phyloP scores from a whole-genome alignment of 1,140 invertebrate species.

The Listronotus oregonensis region DNA sequence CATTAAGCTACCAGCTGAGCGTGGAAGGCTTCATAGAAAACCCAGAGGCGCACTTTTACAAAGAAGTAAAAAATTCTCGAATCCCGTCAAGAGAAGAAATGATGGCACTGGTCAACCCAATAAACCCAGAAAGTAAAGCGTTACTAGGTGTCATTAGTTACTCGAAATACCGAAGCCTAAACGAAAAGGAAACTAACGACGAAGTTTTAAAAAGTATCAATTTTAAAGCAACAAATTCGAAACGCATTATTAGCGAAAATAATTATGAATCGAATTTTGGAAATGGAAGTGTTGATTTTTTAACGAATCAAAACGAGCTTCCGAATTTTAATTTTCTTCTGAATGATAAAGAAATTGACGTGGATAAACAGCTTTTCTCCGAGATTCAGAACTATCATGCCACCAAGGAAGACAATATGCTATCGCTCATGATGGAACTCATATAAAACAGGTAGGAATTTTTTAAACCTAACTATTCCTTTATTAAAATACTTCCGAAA shows the following conservation, averaged over 20 bases:
- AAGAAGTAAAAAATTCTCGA: constrained; percentile 20
- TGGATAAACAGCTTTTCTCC: not conserved
- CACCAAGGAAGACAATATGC: constrained; percentile 39
- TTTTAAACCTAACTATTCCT: too few species aligned
- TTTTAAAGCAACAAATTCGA: constrained; percentile 29
- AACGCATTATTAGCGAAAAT: constrained; percentile 27
- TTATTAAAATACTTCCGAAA: too few species aligned
- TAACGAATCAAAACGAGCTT: not conserved
- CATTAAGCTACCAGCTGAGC: not conserved
- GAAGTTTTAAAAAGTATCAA: constrained; percentile 33
- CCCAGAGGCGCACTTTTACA: constrained; percentile 3
- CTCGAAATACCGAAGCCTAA: constrained; percentile 35
- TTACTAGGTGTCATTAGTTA: constrained; percentile 40
- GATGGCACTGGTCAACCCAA: constrained; percentile 41
- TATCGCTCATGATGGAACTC: constrained; percentile 45
- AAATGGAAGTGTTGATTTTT: not conserved
- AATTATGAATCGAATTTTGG: not conserved
- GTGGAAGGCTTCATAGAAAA: constrained; percentile 24
- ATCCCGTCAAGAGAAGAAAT: constrained; percentile 39
- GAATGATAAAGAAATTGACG: constrained; percentile 13
- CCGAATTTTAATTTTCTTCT: constrained; percentile 18
- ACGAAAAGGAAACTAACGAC: constrained; percentile 25
- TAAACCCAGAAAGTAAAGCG: constrained; percentile 37
- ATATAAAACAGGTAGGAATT: constrained; percentile 31
- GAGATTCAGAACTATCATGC: constrained; percentile 39